phyloP scores from a whole-genome alignment of 2,888 invertebrate genomes.

The Meghimatium bilineatum region DNA sequence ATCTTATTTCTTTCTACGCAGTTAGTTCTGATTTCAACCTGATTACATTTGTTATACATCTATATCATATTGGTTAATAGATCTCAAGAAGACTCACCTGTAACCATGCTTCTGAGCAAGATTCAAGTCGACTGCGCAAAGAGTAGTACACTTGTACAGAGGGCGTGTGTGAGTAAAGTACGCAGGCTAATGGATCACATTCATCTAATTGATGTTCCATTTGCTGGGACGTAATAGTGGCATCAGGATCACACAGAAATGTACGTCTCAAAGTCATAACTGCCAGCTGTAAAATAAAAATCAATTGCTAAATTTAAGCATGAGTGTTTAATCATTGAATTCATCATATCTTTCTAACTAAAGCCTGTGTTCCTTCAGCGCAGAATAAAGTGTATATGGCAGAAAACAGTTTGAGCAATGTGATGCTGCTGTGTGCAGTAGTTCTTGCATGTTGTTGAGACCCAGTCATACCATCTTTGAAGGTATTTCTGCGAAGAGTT shows the following conservation, averaged over 20 bases:
- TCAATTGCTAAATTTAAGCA: neutral
- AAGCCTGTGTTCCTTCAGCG: neutral
- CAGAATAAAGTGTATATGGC: too few species aligned
- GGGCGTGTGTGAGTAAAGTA: slow-evolving; percentile 65
- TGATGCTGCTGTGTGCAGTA: too few species aligned
- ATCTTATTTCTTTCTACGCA: too few species aligned
- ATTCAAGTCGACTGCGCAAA: slow-evolving; percentile 65
- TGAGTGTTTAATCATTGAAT: too few species aligned
- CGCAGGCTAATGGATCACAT: slow-evolving; percentile 65
- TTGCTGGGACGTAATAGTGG: slow-evolving; percentile 57
- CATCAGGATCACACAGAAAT: slow-evolving; percentile 50
- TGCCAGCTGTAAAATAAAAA: neutral
- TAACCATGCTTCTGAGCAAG: slow-evolving; percentile 75
- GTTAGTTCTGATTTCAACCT: too few species aligned
- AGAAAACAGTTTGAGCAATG: too few species aligned
- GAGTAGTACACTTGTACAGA: slow-evolving; percentile 71
- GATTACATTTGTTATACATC: too few species aligned
- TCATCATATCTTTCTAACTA: too few species aligned
- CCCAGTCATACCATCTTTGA: too few species aligned
- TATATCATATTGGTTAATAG: too few species aligned
- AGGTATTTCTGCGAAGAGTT: too few species aligned
- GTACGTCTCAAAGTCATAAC: neutral
- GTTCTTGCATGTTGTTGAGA: too few species aligned
- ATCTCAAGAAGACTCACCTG: slow-evolving; percentile 49
- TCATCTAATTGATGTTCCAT: slow-evolving; percentile 58